Evolutionary conservation across 2,888 invertebrate species (phyloP), one percentile per base, ranked within the genome.

Genomic region (Nymphalis urticae): DNA sequence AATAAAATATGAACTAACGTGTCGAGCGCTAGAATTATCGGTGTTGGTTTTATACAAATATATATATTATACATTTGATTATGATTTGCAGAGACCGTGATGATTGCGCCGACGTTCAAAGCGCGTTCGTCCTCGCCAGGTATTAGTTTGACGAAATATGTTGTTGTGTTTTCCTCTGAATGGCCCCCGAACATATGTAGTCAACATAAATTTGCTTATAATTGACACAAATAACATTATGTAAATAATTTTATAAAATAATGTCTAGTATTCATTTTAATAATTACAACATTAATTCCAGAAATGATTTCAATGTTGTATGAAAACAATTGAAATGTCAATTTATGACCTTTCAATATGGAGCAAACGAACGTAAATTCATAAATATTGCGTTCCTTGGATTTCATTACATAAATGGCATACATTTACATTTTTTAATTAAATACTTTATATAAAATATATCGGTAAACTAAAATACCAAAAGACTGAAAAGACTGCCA

Each of bases 21-120:
- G 4, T 13, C 42, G 42, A 42, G 42, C 13, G 42, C 42, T 42
- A 42, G 42, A 13, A 42, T 42, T 42, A 42, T 13, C 13, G 42
- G 13, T 42, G 42, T 9, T 42, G 13, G 42, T 42, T 42, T 42
- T 13, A 13, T 42, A 42, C 3, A 42, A 42, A 17, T 58, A 58
- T 10, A 9, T 32, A 56, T 67, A 71, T 75, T 72, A 84, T 81
- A 72, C 70, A 74, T 83, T 75, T 86, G 84, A 82, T 89, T 91
- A 84, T 90, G 83, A 84, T 91, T 95, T 94, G 76, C 95, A 95
- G 95, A 95, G 88, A 93, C 94, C 87, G 93, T 94, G 90, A 95
- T 95, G 95, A 94, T 96, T 85, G 94, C 95, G 78, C 97, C 97
- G 78, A 96, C 95, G 86, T 97, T 97, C 94, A 97, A 96, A 93